Conservation (phyloP, 2,797 vertebrate genomes). For the Chaetophractus vellerosus region DNA sequence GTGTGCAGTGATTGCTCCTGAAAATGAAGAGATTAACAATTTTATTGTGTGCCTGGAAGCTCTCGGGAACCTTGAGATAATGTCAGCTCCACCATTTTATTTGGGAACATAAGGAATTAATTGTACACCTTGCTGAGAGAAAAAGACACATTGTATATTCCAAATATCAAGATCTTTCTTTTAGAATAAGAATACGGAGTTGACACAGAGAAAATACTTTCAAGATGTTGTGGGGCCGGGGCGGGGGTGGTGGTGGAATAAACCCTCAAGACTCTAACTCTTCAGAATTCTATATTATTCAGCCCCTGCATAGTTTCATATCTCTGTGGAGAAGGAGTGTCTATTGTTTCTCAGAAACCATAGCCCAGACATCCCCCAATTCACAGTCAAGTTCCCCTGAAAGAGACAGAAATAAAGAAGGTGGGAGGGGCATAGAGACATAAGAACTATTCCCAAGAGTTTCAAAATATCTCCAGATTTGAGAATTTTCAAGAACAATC, state of each 20-base stretch:
- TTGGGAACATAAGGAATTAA: slow-evolving; percentile 71
- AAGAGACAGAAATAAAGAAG: slow-evolving; percentile 44
- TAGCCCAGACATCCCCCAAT: slow-evolving; percentile 10
- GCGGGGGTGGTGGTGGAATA: too few species aligned
- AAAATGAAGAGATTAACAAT: slow-evolving; percentile 61
- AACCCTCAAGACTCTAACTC: background rate
- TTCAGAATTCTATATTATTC: slow-evolving; percentile 55
- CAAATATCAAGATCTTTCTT: slow-evolving; percentile 68
- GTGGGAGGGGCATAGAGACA: background rate
- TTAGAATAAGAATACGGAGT: slow-evolving; percentile 62
- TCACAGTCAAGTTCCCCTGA: slow-evolving; percentile 18
- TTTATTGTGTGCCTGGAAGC: slow-evolving; percentile 41
- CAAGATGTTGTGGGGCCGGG: slow-evolving; percentile 79
- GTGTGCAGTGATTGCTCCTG: background rate
- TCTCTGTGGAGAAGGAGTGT: background rate
- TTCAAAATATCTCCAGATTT: slow-evolving; percentile 44
- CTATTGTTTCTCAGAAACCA: slow-evolving; percentile 43
- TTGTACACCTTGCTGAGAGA: slow-evolving; percentile 56
- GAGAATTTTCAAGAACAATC: background rate
- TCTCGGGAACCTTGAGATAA: slow-evolving; percentile 5
- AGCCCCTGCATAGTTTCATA: slow-evolving; percentile 49
- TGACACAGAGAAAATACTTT: slow-evolving; percentile 77
- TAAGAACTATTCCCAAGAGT: slow-evolving; percentile 8
- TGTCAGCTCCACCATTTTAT: slow-evolving; percentile 34
- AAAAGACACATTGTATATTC: slow-evolving; percentile 59